Percentiles rank a stretch among this genome's conserved stretches.
Evolutionary conservation across 2,113 vertebrate genomes (phyloP).

Genomic region (Trichomycterus rosablanca): DNA sequence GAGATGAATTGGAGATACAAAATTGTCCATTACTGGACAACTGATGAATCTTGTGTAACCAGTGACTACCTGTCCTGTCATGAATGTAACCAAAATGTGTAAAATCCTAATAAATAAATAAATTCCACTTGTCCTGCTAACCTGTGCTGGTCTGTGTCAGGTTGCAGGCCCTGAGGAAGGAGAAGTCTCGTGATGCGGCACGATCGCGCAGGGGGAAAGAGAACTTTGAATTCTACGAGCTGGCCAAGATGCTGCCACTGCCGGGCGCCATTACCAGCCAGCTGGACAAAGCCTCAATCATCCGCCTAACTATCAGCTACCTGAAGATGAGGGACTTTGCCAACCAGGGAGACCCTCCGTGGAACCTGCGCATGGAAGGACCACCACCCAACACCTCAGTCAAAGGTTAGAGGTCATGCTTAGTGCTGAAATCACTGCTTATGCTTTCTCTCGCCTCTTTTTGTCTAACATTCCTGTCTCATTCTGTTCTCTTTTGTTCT

Average conservation of each 20-base stretch:
- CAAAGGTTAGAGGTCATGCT: slow-evolving; percentile 79
- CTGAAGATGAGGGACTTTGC: slow-evolving; percentile 99
- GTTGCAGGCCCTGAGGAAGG: slow-evolving; percentile 98
- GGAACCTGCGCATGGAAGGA: slow-evolving; percentile 95
- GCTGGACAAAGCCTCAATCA: slow-evolving; percentile 98
- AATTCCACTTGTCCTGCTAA: neutral
- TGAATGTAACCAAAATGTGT: too few species aligned
- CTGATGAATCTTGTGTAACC: too few species aligned
- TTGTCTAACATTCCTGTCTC: neutral
- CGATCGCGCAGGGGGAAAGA: slow-evolving; percentile 95
- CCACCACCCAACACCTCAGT: slow-evolving; percentile 98
- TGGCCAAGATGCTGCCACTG: slow-evolving; percentile 96
- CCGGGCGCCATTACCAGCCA: slow-evolving; percentile 98
- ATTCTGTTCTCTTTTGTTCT: too few species aligned
- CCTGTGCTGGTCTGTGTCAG: slow-evolving; percentile 62
- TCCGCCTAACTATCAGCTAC: slow-evolving; percentile 98
- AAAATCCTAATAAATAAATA: too few species aligned
- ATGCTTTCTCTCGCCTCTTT: neutral
- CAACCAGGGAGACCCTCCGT: slow-evolving; percentile 95
- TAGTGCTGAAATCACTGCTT: neutral
- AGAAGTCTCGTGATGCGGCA: slow-evolving; percentile 95
- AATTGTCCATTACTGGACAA: too few species aligned
- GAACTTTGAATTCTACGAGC: slow-evolving; percentile 98
- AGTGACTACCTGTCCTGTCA: too few species aligned
- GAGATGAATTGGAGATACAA: too few species aligned